A percentile compares a stretch with the other conserved stretches of the same genome.
phyloP scores from a whole-genome alignment of 2,797 vertebrate species.

The Pipistrellus pipistrellus region DNA sequence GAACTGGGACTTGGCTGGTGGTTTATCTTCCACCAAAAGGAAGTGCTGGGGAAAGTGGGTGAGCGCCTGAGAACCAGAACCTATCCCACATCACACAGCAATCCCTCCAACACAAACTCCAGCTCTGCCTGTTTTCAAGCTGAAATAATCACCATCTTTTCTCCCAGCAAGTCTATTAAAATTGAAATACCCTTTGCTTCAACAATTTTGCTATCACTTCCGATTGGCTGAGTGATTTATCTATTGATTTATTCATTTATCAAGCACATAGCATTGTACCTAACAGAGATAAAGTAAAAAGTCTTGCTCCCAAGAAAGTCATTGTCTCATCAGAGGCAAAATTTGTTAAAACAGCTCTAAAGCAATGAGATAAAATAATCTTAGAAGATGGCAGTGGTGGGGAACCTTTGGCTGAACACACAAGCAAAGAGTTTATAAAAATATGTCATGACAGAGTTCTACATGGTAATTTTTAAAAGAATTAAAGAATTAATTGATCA shows the following conservation, averaged over 20 bases:
- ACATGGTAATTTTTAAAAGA: background rate
- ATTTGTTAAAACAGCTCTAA: background rate
- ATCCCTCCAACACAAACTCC: background rate
- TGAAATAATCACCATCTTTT: constrained; percentile 50
- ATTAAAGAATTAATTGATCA: constrained; percentile 12
- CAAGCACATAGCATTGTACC: background rate
- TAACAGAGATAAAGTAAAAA: constrained; percentile 50
- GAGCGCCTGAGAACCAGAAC: background rate
- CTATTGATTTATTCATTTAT: constrained; percentile 60
- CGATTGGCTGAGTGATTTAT: constrained; percentile 57
- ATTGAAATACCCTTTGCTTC: constrained; percentile 40
- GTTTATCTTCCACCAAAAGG: background rate
- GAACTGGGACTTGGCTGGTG: background rate
- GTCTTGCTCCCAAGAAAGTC: background rate
- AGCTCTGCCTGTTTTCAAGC: background rate
- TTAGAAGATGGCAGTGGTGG: background rate
- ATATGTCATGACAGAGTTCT: background rate
- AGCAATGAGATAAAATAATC: background rate
- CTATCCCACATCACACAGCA: background rate
- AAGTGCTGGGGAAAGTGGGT: background rate
- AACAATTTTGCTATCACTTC: constrained; percentile 50
- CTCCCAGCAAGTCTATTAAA: constrained; percentile 40
- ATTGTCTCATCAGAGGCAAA: constrained; percentile 9
- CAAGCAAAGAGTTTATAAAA: background rate
- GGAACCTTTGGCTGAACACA: background rate